A percentile compares a stretch with the other conserved stretches of the same genome.
Evolutionary conservation across 2,797 vertebrate genomes (phyloP).

Genomic region (Smutsia temminckii): DNA sequence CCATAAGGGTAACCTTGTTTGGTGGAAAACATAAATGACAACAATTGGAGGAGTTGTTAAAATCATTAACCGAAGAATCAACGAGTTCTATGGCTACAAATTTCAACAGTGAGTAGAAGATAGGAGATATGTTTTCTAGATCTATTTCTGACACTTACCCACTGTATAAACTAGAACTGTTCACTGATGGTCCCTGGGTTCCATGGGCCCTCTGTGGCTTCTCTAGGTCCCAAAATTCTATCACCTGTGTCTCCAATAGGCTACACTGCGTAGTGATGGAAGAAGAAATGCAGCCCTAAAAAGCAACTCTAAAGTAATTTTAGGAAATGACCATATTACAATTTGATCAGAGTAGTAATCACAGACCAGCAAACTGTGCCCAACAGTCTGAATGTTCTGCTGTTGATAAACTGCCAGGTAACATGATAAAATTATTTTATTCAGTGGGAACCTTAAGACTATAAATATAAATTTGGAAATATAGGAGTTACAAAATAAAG

Average conservation of each 20-base stretch:
- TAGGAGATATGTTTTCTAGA: not conserved
- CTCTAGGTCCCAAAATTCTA: not conserved
- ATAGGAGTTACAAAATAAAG: not conserved
- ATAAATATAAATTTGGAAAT: slow-evolving; percentile 3
- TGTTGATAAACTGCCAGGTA: not conserved
- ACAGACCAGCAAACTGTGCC: not conserved
- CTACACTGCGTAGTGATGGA: not conserved
- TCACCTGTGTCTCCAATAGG: not conserved
- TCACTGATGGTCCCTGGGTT: not conserved
- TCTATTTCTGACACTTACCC: not conserved
- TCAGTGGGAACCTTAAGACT: not conserved
- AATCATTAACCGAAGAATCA: not conserved
- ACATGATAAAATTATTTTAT: not conserved
- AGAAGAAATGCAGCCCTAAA: not conserved
- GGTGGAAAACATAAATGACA: not conserved
- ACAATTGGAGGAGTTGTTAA: not conserved
- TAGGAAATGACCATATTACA: not conserved
- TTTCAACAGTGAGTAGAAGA: not conserved
- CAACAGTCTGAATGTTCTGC: not conserved
- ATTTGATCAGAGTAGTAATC: not conserved
- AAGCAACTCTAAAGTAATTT: not conserved
- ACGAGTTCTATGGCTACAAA: not conserved
- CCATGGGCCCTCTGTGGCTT: not conserved
- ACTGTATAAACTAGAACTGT: not conserved
- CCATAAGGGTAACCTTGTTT: not conserved